Evolutionary conservation across 2,888 invertebrate species (phyloP), one percentile per base, ranked within the genome.

Genomic region (Caenorhabditis wallacei): DNA sequence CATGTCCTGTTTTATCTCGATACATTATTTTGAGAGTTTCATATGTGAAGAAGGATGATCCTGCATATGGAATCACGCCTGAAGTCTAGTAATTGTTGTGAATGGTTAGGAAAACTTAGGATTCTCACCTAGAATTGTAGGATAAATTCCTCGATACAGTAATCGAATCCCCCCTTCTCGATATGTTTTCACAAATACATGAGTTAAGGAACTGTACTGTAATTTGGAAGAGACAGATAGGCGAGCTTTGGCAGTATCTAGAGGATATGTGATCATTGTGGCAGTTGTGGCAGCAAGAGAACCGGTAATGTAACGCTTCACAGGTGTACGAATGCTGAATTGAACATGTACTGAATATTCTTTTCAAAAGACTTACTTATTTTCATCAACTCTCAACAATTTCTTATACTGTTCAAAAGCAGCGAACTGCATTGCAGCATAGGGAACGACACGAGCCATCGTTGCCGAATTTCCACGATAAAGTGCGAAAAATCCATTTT

Each of bases 331-430:
- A 80, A 91, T 89, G 82, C 93, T 89, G 70, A 13, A 37, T 64
- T 2, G 20, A n/a, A 2, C 7, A 7, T 11, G n/a, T n/a, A n/a
- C n/a, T n/a, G n/a, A 59, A 46, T 13, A 11, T 43, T 8, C 43
- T 16, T 3, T 35, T 43, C 43, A 43, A 43, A 59, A 61, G 53
- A 24, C 54, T 57, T 26, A 79, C 69, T 30, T 35, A 46, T 69
- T 69, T 20, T 87, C 83, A 64, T 92, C 92, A 11, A 92, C 92
- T 48, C 84, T 75, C 0, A 98, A 93, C 59, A 95, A 92, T 86
- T 94, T 94, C 92, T 97, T 97, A 95, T 96, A 98, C 93, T 99
- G 98, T 93, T 99, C 99, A 93, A 98, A 97, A 48, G 98, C 95
- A 0, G 97, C 95, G 93, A 98, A 99, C 93, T 99, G 98, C 88